Percentiles rank a stretch among this genome's conserved stretches.
phyloP scores from a whole-genome alignment of 1,140 invertebrate genomes.

The Cydia strobilella region DNA sequence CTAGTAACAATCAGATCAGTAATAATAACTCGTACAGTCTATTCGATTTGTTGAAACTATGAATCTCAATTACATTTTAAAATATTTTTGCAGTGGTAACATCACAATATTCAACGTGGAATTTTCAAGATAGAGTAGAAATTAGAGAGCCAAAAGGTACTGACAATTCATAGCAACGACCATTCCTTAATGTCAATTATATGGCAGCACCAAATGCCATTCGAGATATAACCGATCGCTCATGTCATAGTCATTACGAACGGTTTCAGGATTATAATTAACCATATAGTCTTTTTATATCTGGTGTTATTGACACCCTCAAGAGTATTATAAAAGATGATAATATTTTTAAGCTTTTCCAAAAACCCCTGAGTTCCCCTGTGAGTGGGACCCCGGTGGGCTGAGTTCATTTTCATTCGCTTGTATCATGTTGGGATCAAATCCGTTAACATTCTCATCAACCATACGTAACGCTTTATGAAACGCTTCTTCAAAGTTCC shows the following conservation, averaged over 20 bases:
- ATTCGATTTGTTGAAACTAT: not conserved
- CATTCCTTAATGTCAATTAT: too few relatives aligned
- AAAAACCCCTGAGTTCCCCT: too few relatives aligned
- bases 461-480: conserved; percentile 99
- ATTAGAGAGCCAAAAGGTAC: too few relatives aligned
- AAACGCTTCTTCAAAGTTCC: conserved; percentile 99
- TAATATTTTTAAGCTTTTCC: conserved; percentile 96
- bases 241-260: conserved; percentile 99
- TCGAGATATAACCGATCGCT: conserved; percentile 99
- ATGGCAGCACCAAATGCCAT: conserved; percentile 42
- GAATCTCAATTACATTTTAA: conserved; percentile 4
- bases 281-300: conserved; percentile 97
- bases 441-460: conserved; percentile 95
- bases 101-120: too few relatives aligned
- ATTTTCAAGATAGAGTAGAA: too few relatives aligned
- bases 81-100: too few relatives aligned
- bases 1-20: conserved; percentile 19
- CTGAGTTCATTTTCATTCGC: conserved; percentile 93
- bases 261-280: conserved; percentile 99
- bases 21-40: not conserved
- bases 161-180: too few relatives aligned
- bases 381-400: too few relatives aligned
- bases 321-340: conserved; percentile 84
- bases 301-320: conserved; percentile 83
- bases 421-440: conserved; percentile 92